Percentiles rank a stretch among this genome's conserved stretches.
Evolutionary conservation across 2,113 vertebrate species (phyloP).

Genomic region (Scatophagus argus): DNA sequence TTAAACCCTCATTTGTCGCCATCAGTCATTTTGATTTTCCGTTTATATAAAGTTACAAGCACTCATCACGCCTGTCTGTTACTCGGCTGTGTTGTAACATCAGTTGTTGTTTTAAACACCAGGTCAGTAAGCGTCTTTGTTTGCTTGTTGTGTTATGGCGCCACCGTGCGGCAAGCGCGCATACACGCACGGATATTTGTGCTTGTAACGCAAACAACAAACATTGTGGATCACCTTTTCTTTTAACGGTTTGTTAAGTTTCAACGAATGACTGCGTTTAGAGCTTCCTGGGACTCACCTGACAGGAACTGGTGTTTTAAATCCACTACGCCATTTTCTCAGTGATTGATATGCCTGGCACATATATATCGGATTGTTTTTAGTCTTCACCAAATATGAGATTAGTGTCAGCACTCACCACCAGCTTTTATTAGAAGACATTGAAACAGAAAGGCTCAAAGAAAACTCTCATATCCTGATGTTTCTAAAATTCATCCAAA

Average conservation of each 20-base stretch:
- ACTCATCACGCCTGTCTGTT: not conserved
- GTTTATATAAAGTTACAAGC: not conserved
- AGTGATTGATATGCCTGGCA: not conserved
- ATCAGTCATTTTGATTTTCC: not conserved
- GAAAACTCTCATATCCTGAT: constrained; percentile 43
- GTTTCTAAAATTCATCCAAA: constrained; percentile 60
- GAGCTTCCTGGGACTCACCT: not conserved
- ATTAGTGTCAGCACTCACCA: constrained; percentile 47
- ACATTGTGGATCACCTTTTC: too few relatives aligned
- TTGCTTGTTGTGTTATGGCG: not conserved
- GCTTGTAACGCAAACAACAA: not conserved
- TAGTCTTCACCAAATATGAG: not conserved
- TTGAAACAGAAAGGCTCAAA: constrained; percentile 61
- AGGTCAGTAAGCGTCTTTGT: not conserved
- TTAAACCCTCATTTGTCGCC: not conserved
- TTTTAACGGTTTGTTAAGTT: not conserved
- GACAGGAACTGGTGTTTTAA: not conserved
- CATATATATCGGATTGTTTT: not conserved
- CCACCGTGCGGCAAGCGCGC: constrained; percentile 14
- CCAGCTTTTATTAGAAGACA: constrained; percentile 76
- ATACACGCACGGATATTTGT: too few relatives aligned
- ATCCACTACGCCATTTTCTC: not conserved
- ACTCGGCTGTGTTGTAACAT: not conserved
- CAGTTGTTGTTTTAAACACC: not conserved
- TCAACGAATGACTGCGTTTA: not conserved